Percentiles rank a stretch among this genome's conserved stretches.
Conservation (phyloP, 2,113 vertebrate genomes). For the Panthera uncia region DNA sequence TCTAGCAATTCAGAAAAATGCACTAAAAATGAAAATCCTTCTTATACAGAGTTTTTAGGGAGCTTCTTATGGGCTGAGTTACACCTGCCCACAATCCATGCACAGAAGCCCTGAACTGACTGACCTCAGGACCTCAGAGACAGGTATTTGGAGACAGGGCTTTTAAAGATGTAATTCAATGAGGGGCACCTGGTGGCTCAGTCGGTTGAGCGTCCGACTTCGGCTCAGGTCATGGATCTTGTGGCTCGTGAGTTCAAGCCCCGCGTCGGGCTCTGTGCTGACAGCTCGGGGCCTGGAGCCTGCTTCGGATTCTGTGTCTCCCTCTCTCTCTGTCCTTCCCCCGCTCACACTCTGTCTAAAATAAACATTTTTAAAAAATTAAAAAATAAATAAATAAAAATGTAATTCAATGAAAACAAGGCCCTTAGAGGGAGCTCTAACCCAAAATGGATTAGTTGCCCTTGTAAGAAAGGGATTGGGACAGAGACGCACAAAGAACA, state of each 20-base stretch:
- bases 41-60: background rate
- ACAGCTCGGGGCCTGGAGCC: no score
- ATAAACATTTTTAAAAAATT: no score
- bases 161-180: background rate
- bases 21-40: background rate
- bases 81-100: background rate
- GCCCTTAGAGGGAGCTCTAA: background rate
- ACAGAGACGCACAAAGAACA: background rate
- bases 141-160: background rate
- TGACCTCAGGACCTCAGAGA: background rate
- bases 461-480: background rate
- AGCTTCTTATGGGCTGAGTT: background rate
- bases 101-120: background rate
- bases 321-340: no score
- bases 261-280: no score
- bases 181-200: background rate
- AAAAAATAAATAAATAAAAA: background rate
- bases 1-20: background rate
- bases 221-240: no score
- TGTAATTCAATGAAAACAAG: background rate
- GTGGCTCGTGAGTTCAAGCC: no score
- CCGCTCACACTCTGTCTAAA: no score
- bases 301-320: no score
- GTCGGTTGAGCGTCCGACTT: no score
- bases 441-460: no score